phyloP scores from a whole-genome alignment of 2,888 invertebrate species.

The Petrophora chlorosata region DNA sequence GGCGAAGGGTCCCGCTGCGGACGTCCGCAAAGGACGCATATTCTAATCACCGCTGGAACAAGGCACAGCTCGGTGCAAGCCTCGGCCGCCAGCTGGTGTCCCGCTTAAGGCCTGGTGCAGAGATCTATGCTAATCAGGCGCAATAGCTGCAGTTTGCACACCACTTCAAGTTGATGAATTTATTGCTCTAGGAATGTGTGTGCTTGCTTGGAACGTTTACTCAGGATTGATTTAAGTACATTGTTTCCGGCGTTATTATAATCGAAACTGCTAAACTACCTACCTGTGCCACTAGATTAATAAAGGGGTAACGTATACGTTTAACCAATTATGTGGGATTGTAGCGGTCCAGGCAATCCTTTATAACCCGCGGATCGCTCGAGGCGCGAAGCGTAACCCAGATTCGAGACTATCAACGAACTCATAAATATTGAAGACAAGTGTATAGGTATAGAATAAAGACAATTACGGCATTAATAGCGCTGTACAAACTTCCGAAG shows the following conservation, averaged over 20 bases:
- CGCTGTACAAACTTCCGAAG: too few relatives aligned
- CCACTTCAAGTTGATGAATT: too few relatives aligned
- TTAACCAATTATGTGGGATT: constrained; percentile 35
- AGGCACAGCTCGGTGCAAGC: constrained; percentile 7
- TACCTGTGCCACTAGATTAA: not conserved
- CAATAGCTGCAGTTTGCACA: not conserved
- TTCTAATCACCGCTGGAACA: constrained; percentile 56
- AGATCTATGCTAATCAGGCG: constrained; percentile 9
- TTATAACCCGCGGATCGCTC: constrained; percentile 4
- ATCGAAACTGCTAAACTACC: too few relatives aligned
- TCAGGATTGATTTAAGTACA: too few relatives aligned
- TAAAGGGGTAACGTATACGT: not conserved
- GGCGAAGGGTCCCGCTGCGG: constrained; percentile 56
- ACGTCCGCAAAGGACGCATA: constrained; percentile 69
- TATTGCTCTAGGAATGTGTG: too few relatives aligned
- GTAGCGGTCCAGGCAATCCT: constrained; percentile 40
- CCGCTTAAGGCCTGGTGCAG: not conserved
- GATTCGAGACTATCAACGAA: not conserved
- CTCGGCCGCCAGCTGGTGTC: not conserved
- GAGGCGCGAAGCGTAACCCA: not conserved
- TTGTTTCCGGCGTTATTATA: constrained; percentile 1
- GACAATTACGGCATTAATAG: too few relatives aligned
- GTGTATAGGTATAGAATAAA: not conserved
- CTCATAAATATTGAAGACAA: not conserved
- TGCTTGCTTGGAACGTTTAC: too few relatives aligned